Base-by-base conservation (phyloP, 2,113 vertebrate species). In the Ailuropoda melanoleuca region DNA sequence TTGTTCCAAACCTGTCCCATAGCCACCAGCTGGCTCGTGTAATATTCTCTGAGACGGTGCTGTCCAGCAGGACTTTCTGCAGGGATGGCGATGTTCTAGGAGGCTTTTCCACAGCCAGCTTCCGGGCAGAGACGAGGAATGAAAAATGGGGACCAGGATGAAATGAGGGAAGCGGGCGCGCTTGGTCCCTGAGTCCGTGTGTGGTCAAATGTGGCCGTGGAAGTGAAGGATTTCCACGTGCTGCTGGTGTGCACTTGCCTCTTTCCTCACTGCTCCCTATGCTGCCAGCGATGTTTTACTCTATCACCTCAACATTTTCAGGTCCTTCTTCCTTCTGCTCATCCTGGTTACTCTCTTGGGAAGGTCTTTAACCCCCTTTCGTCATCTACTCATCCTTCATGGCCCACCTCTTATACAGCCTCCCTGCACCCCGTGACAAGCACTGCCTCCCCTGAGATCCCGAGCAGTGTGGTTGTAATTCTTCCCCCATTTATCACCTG, bases 1-100 rank as follows among this genome's bases (percentile, higher is more conserved):
- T 92, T 80, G 31, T 85, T 87, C 58, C n/a, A 90, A 82, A 87
- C 74, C 83, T 88, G n/a, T 93, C 62, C 50, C 15, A 78, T 85
- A 80, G 19, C 31, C 13, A 43, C 85, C 50, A 48, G 64, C 86
- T 95, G 14, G 50, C 70, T 72, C 53, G 48, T 80, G 53, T 80
- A 64, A 90, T 77, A 48, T 81, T 88, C 56, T 81, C 19, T n/a
- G 75, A 93, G 75, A 64, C 3, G 53, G 34, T 19, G 12, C n/a
- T n/a, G 21, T 70, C 84, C 53, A 23, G 10, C 17, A 82, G 92
- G 87, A 75, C 12, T 77, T 90, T 88, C 78, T 88, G 50, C 37
- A 37, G 58, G 58, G 81, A 90, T 26, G 43, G 64, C 37, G 48
- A 66, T 85, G 10, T 78, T 77, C 70, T 43, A 13, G 56, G 15